Conservation (phyloP, 30 jellyfish, hydroid and myxozoan species). For the Rhopilema esculentum region DNA sequence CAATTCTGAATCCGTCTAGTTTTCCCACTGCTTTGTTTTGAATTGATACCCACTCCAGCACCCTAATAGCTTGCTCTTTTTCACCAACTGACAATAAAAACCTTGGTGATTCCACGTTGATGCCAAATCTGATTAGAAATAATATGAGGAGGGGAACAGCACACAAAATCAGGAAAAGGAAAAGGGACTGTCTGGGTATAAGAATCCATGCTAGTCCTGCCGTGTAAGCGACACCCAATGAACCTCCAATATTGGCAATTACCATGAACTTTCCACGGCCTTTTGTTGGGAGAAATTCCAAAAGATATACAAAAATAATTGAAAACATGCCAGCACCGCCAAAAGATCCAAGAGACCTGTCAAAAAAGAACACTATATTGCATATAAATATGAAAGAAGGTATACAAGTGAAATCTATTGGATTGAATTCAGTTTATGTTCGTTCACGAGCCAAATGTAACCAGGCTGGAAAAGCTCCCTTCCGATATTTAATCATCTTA, state of each 20-base stretch:
- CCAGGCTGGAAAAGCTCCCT: too few species aligned
- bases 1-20: constrained; percentile 14
- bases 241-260: constrained; percentile 43
- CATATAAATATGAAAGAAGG: too few species aligned
- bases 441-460: too few species aligned
- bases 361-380: background rate
- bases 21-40: constrained; percentile 19
- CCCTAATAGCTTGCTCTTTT: constrained; percentile 41
- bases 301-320: constrained; percentile 48
- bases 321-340: constrained; percentile 65
- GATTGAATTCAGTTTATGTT: background rate
- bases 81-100: constrained; percentile 57
- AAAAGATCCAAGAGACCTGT: constrained; percentile 57
- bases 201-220: constrained; percentile 85
- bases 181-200: constrained; percentile 30
- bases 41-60: constrained; percentile 29
- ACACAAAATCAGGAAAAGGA: constrained; percentile 38
- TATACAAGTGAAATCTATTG: too few species aligned
- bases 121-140: constrained; percentile 32
- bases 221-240: constrained; percentile 68
- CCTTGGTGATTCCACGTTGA: constrained; percentile 73
- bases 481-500: too few species aligned
- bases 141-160: constrained; percentile 41
- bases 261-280: constrained; percentile 62
- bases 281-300: constrained; percentile 66